phyloP scores from a whole-genome alignment of 1,140 invertebrate species.

The Idris sp. region DNA sequence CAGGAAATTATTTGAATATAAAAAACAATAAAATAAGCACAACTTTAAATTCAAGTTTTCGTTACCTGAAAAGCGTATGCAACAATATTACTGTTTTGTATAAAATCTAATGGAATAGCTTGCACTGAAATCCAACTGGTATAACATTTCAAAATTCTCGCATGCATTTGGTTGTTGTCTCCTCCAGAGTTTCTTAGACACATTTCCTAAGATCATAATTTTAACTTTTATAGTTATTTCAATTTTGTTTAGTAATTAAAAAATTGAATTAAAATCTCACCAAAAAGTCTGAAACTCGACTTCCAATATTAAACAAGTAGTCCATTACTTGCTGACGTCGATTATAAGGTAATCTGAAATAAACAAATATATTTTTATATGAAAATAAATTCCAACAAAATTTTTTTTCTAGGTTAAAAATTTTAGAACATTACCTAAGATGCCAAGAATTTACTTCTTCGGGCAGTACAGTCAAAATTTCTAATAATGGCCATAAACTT shows the following conservation, averaged over 20 bases:
- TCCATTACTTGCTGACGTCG: slow-evolving; percentile 89
- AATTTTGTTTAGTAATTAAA: slow-evolving; percentile 2
- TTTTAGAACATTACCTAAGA: slow-evolving; percentile 76
- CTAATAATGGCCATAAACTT: slow-evolving; percentile 89
- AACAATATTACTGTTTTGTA: slow-evolving; percentile 84
- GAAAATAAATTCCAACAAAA: too few relatives aligned
- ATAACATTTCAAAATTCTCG: slow-evolving; percentile 86
- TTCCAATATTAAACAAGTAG: slow-evolving; percentile 84
- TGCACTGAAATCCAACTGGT: slow-evolving; percentile 88
- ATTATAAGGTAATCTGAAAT: slow-evolving; percentile 89
- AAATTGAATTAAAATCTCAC: slow-evolving; percentile 76
- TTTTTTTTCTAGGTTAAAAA: too few relatives aligned
- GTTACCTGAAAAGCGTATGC: slow-evolving; percentile 82
- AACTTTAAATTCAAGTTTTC: slow-evolving; percentile 4
- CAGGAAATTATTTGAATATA: too few relatives aligned
- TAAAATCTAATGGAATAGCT: slow-evolving; percentile 83
- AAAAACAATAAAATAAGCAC: too few relatives aligned
- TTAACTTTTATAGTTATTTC: not conserved
- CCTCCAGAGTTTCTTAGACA: slow-evolving; percentile 81
- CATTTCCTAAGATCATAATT: slow-evolving; percentile 78
- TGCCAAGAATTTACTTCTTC: slow-evolving; percentile 94
- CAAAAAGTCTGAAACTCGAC: slow-evolving; percentile 86
- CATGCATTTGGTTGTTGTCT: slow-evolving; percentile 79
- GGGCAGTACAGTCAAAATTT: slow-evolving; percentile 95
- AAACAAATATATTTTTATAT: not conserved